phyloP scores from a whole-genome alignment of 2,888 invertebrate species.

The Agrotis clavis region DNA sequence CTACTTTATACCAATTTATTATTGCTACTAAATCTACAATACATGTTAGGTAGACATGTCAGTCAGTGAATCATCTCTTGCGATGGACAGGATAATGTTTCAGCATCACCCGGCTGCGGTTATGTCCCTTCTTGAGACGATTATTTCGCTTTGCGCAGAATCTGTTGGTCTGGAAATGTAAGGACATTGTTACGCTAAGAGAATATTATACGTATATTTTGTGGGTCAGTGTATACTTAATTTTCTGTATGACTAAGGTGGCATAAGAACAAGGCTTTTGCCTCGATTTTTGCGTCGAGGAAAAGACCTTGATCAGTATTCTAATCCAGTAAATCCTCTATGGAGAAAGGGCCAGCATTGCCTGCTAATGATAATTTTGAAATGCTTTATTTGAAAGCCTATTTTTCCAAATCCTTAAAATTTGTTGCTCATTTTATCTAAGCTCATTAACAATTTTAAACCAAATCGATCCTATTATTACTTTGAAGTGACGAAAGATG shows the following conservation, averaged over 20 bases:
- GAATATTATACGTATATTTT: background rate
- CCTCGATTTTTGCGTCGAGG: too few species aligned
- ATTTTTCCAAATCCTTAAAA: too few species aligned
- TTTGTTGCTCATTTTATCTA: too few species aligned
- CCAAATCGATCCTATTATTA: background rate
- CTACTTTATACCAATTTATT: background rate
- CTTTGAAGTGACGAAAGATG: background rate
- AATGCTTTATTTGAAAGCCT: too few species aligned
- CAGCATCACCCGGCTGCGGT: constrained; percentile 53
- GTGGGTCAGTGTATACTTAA: background rate
- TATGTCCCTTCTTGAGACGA: constrained; percentile 4
- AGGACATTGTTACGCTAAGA: background rate
- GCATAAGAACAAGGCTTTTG: too few species aligned
- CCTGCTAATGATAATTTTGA: too few species aligned
- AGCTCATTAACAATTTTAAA: too few species aligned
- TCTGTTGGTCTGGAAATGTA: background rate
- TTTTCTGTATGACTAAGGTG: background rate
- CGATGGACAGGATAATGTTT: constrained; percentile 38
- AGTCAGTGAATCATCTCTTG: constrained; percentile 47
- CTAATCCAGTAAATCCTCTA: too few species aligned
- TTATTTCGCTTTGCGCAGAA: background rate
- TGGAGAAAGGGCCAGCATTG: too few species aligned
- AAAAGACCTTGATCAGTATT: too few species aligned
- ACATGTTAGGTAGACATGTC: constrained; percentile 8
- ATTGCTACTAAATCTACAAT: background rate